Percentiles rank a stretch among this genome's conserved stretches.
phyloP scores from a whole-genome alignment of 2,797 vertebrate species.

The Gymnoscopelus braueri region DNA sequence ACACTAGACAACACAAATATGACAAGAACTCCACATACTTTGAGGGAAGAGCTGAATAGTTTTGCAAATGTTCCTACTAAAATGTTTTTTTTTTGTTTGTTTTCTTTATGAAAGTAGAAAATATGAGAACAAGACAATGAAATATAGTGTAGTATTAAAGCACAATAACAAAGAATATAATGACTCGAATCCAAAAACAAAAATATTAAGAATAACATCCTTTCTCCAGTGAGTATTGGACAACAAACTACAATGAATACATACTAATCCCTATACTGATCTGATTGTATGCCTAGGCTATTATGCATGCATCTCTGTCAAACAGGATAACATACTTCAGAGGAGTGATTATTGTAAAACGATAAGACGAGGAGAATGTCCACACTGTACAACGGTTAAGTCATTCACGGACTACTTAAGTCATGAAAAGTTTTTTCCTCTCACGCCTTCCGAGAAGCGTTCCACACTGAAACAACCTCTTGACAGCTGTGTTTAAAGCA shows the following conservation, averaged over 20 bases:
- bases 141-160: slow-evolving; percentile 41
- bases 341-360: slow-evolving; percentile 60
- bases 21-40: slow-evolving; percentile 53
- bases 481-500: slow-evolving; percentile 44
- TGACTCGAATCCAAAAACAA: slow-evolving; percentile 38
- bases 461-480: slow-evolving; percentile 37
- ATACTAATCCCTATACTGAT: slow-evolving; percentile 60
- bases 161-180: slow-evolving; percentile 42
- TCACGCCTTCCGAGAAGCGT: slow-evolving; percentile 37
- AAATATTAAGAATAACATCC: slow-evolving; percentile 16
- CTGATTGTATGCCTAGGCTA: slow-evolving; percentile 58
- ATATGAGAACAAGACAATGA: slow-evolving; percentile 37
- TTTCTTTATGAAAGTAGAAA: slow-evolving; percentile 52
- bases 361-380: slow-evolving; percentile 56
- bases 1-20: slow-evolving; percentile 52
- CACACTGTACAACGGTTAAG: slow-evolving; percentile 58
- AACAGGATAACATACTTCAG: slow-evolving; percentile 61
- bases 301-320: slow-evolving; percentile 75
- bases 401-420: slow-evolving; percentile 45
- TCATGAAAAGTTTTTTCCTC: slow-evolving; percentile 46
- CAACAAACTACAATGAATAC: slow-evolving; percentile 56
- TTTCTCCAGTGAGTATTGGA: slow-evolving; percentile 44
- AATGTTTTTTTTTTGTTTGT: slow-evolving; percentile 13
- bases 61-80: slow-evolving; percentile 34
- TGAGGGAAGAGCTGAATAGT: slow-evolving; percentile 25